phyloP scores from a whole-genome alignment of 2,113 vertebrate genomes.

The Ariopsis seemanni region DNA sequence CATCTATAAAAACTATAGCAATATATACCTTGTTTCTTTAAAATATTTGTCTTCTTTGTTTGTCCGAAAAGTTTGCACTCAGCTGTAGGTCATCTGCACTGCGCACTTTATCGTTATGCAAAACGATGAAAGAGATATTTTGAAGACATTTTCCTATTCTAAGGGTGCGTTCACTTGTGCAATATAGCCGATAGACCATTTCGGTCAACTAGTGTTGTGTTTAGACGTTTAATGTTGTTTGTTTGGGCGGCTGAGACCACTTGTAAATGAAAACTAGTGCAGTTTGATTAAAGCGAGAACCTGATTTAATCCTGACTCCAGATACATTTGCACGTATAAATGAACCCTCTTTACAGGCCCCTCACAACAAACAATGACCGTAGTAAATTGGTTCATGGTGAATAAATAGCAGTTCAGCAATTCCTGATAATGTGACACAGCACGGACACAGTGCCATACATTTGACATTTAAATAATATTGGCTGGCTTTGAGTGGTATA shows the following conservation, averaged over 20 bases:
- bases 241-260: not conserved
- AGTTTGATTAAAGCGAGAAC: not conserved
- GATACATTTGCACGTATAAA: not conserved
- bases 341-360: not conserved
- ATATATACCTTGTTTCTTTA: not conserved
- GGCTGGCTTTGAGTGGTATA: too few species aligned
- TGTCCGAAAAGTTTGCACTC: not conserved
- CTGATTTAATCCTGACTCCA: not conserved
- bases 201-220: not conserved
- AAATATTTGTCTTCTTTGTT: not conserved
- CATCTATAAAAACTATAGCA: not conserved
- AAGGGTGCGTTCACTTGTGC: not conserved
- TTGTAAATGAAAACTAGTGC: not conserved
- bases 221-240: not conserved
- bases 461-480: too few species aligned
- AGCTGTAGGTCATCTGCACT: not conserved
- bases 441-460: too few species aligned
- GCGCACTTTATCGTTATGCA: not conserved
- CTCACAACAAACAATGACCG: not conserved
- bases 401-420: not conserved
- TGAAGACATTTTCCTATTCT: not conserved
- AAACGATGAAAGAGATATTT: not conserved
- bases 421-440: not conserved
- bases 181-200: not conserved
- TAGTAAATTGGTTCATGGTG: not conserved